Conservation (phyloP, 2,888 invertebrate species). For the Oscheius sp. region DNA sequence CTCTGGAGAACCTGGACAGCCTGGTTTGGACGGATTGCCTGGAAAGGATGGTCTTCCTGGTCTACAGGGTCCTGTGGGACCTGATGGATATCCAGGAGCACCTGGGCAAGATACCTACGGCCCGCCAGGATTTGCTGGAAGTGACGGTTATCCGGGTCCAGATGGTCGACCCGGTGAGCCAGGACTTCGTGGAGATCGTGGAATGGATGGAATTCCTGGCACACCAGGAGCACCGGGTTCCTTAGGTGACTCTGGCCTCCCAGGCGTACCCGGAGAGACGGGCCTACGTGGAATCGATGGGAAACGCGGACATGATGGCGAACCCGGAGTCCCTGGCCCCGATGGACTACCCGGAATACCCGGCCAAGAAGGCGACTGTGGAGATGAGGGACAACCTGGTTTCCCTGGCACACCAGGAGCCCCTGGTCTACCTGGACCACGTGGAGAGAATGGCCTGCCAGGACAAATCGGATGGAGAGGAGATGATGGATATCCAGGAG, state of each 20-base stretch:
- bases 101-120: constrained; percentile 69
- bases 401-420: constrained; percentile 56
- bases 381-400: constrained; percentile 73
- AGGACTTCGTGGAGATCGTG: constrained; percentile 62
- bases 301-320: constrained; percentile 60
- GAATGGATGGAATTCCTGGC: constrained; percentile 65
- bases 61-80: constrained; percentile 68
- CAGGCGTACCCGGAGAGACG: constrained; percentile 62
- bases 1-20: constrained; percentile 56
- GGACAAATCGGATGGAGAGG: constrained; percentile 73
- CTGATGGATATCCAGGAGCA: constrained; percentile 54
- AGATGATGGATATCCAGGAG: constrained; percentile 73
- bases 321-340: constrained; percentile 59
- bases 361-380: constrained; percentile 54
- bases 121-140: constrained; percentile 56
- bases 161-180: constrained; percentile 63
- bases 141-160: constrained; percentile 53
- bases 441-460: constrained; percentile 47
- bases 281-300: constrained; percentile 62
- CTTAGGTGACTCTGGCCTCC: constrained; percentile 62
- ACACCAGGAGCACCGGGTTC: constrained; percentile 48
- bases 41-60: constrained; percentile 65
- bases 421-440: constrained; percentile 53
- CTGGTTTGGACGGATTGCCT: constrained; percentile 57
- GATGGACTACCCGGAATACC: constrained; percentile 72